Conservation (phyloP, 2,888 invertebrate genomes). For the Acrobasis suavella region DNA sequence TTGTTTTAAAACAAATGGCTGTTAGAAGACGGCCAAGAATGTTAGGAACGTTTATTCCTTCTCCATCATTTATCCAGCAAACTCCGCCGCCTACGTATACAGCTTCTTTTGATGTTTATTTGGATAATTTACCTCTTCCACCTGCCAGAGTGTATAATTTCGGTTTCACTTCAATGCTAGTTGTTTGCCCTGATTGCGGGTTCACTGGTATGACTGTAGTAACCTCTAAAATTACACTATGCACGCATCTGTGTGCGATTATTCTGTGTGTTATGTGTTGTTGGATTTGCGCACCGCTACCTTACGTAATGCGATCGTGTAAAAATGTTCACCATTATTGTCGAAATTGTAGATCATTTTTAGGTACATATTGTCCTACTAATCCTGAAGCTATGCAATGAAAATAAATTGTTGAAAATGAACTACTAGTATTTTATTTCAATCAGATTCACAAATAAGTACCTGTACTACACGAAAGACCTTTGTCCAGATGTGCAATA, state of each 20-base stretch:
- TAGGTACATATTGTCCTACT: conserved; percentile 73
- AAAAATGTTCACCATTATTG: conserved; percentile 77
- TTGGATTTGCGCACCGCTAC: conserved; percentile 72
- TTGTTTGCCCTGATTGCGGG: conserved; percentile 69
- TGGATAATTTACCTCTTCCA: conserved; percentile 58
- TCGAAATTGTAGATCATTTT: conserved; percentile 63
- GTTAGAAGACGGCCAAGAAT: conserved; percentile 61
- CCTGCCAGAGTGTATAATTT: conserved; percentile 56
- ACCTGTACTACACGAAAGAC: too few species aligned
- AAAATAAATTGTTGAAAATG: conserved; percentile 12
- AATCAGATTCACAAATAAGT: background rate
- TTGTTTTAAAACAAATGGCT: conserved; percentile 68
- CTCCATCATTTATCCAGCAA: conserved; percentile 69
- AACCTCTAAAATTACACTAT: conserved; percentile 60
- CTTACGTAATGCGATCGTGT: conserved; percentile 70
- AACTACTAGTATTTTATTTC: background rate
- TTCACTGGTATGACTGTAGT: conserved; percentile 62
- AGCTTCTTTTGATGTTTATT: conserved; percentile 71
- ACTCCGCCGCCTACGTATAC: conserved; percentile 73
- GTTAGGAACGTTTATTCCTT: conserved; percentile 73
- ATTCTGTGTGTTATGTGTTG: conserved; percentile 69
- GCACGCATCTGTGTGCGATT: conserved; percentile 70
- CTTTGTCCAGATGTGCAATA: too few species aligned
- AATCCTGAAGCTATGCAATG: conserved; percentile 50
- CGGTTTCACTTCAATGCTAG: conserved; percentile 63